Evolutionary conservation across 2,888 invertebrate species (phyloP), one percentile per base, ranked within the genome.

Genomic region (Orthosia cruda): DNA sequence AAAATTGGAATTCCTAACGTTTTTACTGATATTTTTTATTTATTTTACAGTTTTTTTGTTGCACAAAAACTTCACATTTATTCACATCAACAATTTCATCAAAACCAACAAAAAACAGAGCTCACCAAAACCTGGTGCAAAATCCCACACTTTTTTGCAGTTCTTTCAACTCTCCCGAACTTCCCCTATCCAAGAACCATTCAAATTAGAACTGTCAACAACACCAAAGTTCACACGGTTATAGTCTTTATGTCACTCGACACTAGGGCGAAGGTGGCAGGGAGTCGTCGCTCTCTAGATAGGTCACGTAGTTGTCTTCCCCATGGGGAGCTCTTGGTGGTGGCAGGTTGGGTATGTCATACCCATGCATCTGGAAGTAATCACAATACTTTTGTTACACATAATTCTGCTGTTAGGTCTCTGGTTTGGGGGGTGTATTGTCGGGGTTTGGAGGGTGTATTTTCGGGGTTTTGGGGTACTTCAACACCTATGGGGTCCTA

Each of bases 281-380:
- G 92, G 98, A 98, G 92, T 98, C 98, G 96, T 99, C 99, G 95
- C 98, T 99, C 95, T 99, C 99, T 89, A 99, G 97, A 97, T 99
- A 99, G 78, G 99, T 99, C 85, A 99, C 99, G 97, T 99, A 99
- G 94, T 98, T 99, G 96, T 99, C 98, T 65, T 96, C 96, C 26
- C 98, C 98, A 94, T 98, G 98, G 0, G 97, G 97, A 47, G 97
- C 97, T 82, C 97, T 97, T 71, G 97, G 97, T 50, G 97, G 97
- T 13, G 97, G 97, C 77, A 97, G 94, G 77, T 97, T 97, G 49
- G 97, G 97, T 80, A 98, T 96, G 92, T 99, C 99, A 93, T 99
- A 99, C 77, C 99, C 99, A 91, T 99, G 99, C 99, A 99, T 99
- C 99, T 99, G 97, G 0, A 96, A 96, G 87, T 70, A 83, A 73